Conservation (phyloP, 1,140 invertebrate species). For the Meloidogyne floridensis region DNA sequence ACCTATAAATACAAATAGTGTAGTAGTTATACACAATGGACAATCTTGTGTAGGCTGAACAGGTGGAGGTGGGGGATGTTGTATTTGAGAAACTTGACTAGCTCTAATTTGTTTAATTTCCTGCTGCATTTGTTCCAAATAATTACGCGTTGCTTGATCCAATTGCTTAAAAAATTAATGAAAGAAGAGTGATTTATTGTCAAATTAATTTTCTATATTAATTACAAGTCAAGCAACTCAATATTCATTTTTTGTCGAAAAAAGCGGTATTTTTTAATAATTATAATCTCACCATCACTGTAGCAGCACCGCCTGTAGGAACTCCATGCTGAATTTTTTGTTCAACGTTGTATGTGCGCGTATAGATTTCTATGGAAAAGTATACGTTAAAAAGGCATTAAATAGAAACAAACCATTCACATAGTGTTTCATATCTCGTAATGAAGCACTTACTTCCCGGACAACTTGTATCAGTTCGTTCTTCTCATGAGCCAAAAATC, state of each 20-base stretch:
- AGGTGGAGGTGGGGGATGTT: slow-evolving; percentile 13
- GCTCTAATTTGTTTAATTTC: slow-evolving; percentile 53
- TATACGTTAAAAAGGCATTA: neutral
- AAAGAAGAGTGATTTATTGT: neutral
- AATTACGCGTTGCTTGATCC: slow-evolving; percentile 36
- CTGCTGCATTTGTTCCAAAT: slow-evolving; percentile 52
- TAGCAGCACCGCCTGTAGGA: neutral
- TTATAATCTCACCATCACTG: neutral
- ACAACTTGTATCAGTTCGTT: slow-evolving; percentile 60
- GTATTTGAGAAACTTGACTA: slow-evolving; percentile 29
- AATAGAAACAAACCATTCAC: slow-evolving; percentile 39
- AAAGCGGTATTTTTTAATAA: neutral
- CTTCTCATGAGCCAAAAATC: slow-evolving; percentile 59
- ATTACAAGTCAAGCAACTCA: too few relatives aligned
- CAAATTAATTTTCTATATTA: too few relatives aligned
- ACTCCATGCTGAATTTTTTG: slow-evolving; percentile 51
- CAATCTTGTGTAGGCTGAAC: slow-evolving; percentile 27
- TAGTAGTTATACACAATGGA: slow-evolving; percentile 51
- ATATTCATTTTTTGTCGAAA: too few relatives aligned
- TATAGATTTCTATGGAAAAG: slow-evolving; percentile 62
- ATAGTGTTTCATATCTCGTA: slow-evolving; percentile 65
- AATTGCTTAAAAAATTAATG: neutral
- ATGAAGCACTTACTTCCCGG: slow-evolving; percentile 54
- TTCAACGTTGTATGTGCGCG: slow-evolving; percentile 63
- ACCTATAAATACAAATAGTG: slow-evolving; percentile 57